Evolutionary conservation across 2,113 vertebrate genomes (phyloP), one percentile per base, ranked within the genome.

Genomic region (Otis tarda): DNA sequence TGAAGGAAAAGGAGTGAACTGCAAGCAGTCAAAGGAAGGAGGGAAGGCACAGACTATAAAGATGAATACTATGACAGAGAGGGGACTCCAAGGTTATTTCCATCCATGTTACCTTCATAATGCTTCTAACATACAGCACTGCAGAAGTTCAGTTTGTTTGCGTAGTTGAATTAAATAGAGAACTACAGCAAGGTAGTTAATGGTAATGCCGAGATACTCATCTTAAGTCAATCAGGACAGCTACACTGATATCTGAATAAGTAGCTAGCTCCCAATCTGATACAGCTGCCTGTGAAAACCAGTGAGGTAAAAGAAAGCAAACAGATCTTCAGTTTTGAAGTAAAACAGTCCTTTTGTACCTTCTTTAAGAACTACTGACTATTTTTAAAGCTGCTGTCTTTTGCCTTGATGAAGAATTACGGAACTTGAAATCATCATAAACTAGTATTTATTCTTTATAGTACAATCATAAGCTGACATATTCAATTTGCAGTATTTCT

Each of bases 31-130:
- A 37, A 56, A 78, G 22, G 20, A 86, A 47, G 30, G n/a, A 75
- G 9, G 30, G 27, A 49, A 21, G 14, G 5, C 0, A 0, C 12
- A 20, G 13, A 14, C 25, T 61, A 18, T 35, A 37, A 55, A 55
- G 19, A 55, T 14, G 10, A 23, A 55, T 56, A 15, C 8, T 43
- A 2, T 2, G 4, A 7, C 55, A 49, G 30, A 83, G 39, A 43
- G 14, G 6, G 22, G 4, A 37, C 47, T 67, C 15, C 19, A 20
- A 43, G 41, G 15, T 45, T 69, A 17, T 50, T 82, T 69, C 22
- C 24, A 10, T 43, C 63, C 35, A 14, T 15, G 6, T 56, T 56
- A 30, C 12, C 30, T 67, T 79, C 39, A 25, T 73, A 61, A 49
- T 12, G 13, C 27, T 73, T 79, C 49, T 52, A 30, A 19, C 12